Percentiles rank a stretch among this genome's conserved stretches.
Conservation (phyloP, 1,140 invertebrate species). For the Gryllus bimaculatus region DNA sequence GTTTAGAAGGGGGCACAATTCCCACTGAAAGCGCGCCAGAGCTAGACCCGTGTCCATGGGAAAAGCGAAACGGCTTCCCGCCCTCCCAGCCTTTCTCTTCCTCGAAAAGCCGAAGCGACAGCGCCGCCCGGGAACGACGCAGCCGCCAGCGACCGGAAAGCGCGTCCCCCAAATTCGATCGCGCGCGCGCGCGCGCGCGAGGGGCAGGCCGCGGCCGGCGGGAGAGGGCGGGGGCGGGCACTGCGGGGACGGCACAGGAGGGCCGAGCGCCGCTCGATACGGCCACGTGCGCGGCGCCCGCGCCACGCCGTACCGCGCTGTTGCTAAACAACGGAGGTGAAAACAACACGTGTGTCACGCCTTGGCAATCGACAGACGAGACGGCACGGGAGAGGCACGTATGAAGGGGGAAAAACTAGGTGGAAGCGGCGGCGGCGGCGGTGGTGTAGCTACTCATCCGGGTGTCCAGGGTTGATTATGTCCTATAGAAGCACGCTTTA, state of each 20-base stretch:
- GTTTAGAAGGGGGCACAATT: no score
- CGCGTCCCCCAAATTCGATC: not conserved
- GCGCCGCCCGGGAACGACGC: not conserved
- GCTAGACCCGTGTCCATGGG: no score
- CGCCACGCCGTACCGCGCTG: not conserved
- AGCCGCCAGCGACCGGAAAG: not conserved
- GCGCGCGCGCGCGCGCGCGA: not conserved
- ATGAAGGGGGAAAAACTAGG: not conserved
- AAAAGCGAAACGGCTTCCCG: no score
- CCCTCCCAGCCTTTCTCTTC: no score
- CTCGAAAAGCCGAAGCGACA: not conserved
- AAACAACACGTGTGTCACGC: not conserved
- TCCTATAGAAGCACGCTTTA: no score
- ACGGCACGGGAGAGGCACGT: not conserved
- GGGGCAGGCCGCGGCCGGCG: no score
- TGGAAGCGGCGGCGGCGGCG: no score
- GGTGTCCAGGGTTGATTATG: no score
- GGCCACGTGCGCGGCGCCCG: not conserved
- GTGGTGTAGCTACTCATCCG: no score
- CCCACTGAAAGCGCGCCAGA: no score
- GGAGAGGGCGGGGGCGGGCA: not conserved
- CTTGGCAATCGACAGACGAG: not conserved
- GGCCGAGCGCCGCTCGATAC: not conserved
- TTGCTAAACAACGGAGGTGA: not conserved
- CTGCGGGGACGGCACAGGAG: not conserved